Percentiles rank a stretch among this genome's conserved stretches.
Conservation (phyloP, 2,888 invertebrate species). For the Trachelus tabidus region DNA sequence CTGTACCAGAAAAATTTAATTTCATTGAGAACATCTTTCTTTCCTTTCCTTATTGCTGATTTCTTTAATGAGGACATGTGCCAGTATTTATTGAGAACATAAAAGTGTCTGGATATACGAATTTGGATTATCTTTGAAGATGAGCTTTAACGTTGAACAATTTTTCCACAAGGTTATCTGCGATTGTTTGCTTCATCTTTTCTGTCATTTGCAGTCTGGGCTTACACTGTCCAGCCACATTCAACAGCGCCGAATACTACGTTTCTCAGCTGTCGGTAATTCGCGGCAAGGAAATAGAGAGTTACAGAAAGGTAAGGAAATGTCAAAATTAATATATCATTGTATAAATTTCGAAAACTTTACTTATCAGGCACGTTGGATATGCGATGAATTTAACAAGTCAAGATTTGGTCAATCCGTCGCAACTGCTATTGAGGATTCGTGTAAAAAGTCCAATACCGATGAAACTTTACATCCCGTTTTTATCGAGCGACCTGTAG, state of each 20-base stretch:
- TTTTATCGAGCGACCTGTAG: conserved; percentile 60
- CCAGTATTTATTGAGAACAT: too few species aligned
- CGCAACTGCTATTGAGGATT: conserved; percentile 37
- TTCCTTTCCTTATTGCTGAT: too few species aligned
- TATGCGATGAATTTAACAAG: conserved; percentile 71
- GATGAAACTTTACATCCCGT: conserved; percentile 33
- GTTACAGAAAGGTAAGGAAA: conserved; percentile 52
- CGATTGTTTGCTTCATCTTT: too few species aligned
- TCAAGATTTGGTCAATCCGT: conserved; percentile 62
- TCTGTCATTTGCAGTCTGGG: conserved; percentile 68
- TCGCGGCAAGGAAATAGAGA: conserved; percentile 68
- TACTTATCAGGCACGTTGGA: conserved; percentile 66
- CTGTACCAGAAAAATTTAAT: too few species aligned
- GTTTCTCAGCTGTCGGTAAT: conserved; percentile 73
- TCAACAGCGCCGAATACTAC: conserved; percentile 89
- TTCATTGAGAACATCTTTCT: too few species aligned
- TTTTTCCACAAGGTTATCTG: too few species aligned
- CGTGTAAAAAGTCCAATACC: conserved; percentile 20
- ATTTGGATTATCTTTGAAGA: too few species aligned
- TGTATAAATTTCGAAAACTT: conserved; percentile 25
- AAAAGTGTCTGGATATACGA: too few species aligned
- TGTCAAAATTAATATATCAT: not conserved
- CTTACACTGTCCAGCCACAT: conserved; percentile 77
- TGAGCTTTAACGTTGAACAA: too few species aligned
- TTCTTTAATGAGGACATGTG: too few species aligned